Evolutionary conservation across 2,797 vertebrate genomes (phyloP).

Genomic region (Dromococcyx pavoninus): DNA sequence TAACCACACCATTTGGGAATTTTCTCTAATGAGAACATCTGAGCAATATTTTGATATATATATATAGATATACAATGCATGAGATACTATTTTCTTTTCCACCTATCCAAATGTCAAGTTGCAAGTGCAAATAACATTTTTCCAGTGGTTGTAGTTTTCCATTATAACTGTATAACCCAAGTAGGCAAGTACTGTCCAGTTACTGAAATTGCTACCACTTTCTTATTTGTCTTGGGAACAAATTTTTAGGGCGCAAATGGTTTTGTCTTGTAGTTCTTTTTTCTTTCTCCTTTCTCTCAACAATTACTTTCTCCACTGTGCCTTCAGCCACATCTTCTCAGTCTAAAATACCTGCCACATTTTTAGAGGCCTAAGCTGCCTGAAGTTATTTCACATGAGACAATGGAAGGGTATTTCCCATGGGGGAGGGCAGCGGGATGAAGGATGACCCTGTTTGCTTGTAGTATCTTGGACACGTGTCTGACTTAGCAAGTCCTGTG

Average conservation of each 20-base stretch:
- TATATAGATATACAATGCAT: not conserved
- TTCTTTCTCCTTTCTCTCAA: not conserved
- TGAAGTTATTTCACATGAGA: not conserved
- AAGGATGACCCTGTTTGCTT: not conserved
- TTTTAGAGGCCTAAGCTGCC: not conserved
- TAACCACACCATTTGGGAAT: accelerated
- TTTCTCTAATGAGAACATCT: not conserved
- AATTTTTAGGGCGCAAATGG: not conserved
- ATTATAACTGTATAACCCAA: not conserved
- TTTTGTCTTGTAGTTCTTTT: not conserved
- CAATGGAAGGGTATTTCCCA: not conserved
- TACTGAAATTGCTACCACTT: not conserved
- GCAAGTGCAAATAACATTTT: not conserved
- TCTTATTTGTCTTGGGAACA: not conserved
- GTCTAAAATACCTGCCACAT: not conserved
- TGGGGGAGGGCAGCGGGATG: not conserved
- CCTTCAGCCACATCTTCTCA: not conserved
- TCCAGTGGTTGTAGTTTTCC: not conserved
- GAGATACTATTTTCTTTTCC: not conserved
- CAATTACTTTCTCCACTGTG: not conserved
- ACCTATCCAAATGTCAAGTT: not conserved
- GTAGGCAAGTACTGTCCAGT: not conserved
- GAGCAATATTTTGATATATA: not conserved
- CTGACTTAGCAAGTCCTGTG: not conserved
- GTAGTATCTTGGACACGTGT: not conserved